Percentiles rank a stretch among this genome's conserved stretches.
Evolutionary conservation across 2,113 vertebrate genomes (phyloP).

Genomic region (Phylloscopus whistleri): DNA sequence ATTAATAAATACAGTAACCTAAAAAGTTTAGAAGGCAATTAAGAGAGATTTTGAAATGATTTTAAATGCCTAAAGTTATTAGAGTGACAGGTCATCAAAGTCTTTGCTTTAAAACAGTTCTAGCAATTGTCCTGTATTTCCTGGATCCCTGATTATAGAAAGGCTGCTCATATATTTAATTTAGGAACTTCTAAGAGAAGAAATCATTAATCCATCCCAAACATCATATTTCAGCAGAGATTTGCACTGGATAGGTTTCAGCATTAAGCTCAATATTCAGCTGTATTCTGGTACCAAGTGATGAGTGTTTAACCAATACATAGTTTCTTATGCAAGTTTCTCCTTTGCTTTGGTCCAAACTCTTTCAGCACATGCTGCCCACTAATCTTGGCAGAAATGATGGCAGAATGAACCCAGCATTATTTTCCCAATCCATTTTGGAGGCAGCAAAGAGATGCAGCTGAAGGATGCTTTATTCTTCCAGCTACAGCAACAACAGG

Average conservation of each 20-base stretch:
- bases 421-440: background rate
- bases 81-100: background rate
- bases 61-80: background rate
- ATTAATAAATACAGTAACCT: background rate
- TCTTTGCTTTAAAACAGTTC: background rate
- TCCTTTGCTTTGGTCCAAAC: background rate
- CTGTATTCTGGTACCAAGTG: background rate
- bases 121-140: background rate
- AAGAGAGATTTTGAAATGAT: background rate
- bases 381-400: background rate
- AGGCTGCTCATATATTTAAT: background rate
- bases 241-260: background rate
- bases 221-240: background rate
- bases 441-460: background rate
- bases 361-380: rapidly evolving
- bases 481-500: background rate
- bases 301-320: background rate
- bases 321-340: background rate
- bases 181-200: background rate
- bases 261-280: background rate
- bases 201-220: background rate
- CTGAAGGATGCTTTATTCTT: background rate
- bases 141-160: background rate
- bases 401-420: background rate
- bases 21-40: background rate